Evolutionary conservation across 2,113 vertebrate species (phyloP).

Genomic region (Cisticola juncidis): DNA sequence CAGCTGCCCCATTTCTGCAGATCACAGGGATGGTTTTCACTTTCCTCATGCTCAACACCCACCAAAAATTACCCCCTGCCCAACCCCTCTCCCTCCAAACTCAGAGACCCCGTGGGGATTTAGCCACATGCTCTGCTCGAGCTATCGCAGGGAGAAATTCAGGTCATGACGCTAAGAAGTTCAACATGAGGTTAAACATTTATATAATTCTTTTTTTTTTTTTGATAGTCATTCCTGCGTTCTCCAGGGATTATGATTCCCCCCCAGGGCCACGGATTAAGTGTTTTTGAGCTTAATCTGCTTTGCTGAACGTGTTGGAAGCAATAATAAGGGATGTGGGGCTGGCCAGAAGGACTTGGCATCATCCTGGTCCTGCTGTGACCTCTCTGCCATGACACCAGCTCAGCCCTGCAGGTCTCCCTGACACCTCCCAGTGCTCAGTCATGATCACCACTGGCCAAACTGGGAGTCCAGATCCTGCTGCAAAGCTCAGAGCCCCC

Average conservation of each 20-base stretch:
- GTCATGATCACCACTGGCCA: neutral
- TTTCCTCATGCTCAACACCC: neutral
- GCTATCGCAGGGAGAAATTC: neutral
- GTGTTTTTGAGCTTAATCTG: constrained; percentile 56
- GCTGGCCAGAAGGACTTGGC: neutral
- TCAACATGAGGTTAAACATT: constrained; percentile 4
- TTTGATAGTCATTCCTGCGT: neutral
- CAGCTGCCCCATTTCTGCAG: constrained; percentile 89
- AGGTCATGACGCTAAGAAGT: constrained; percentile 17
- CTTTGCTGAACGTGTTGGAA: constrained; percentile 12
- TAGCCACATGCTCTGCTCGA: neutral
- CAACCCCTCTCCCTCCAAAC: neutral
- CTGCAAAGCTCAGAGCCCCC: neutral
- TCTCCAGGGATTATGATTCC: constrained; percentile 17
- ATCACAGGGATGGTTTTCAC: neutral
- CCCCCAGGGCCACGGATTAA: neutral
- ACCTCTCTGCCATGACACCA: neutral
- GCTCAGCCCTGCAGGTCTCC: neutral
- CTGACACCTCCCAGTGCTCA: neutral
- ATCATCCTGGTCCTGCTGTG: neutral
- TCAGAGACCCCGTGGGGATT: rapidly evolving
- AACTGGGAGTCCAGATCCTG: neutral
- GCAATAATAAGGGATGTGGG: neutral
- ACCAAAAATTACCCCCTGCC: neutral
- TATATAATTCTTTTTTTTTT: constrained; percentile 42